Base-by-base conservation (phyloP, 1,140 invertebrate genomes). In the Drosophila miranda region DNA sequence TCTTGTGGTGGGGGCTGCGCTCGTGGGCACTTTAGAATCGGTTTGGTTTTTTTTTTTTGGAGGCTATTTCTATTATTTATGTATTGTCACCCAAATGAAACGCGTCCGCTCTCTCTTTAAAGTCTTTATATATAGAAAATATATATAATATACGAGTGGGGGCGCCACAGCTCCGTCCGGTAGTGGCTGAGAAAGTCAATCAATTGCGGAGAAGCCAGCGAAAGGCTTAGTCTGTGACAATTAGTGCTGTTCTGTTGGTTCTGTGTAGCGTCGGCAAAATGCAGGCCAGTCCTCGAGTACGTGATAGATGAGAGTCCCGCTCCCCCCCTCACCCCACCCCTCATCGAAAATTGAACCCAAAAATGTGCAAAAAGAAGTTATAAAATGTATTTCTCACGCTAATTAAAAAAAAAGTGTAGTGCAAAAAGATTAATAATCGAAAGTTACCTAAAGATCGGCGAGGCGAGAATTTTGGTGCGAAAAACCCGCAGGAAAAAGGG, bases 401-500 rank as follows among this genome's bases (percentile, higher is more conserved):
- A 86, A 86, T 86, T 76, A 84, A 77, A 66, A 16, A 16, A 16
- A 51, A 49, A 38, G 44, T 63, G 46, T 23, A 23, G 54, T 55
- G 64, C 50, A 63, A 80, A 61, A 55, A 16, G n/a, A 63, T 21
- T 19, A n/a, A n/a, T 80, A 80, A 84, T 84, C 86, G 61, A 80
- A 84, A 70, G 46, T 13, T 38, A 16, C 49, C 34, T 13, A 2
- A 38, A 13, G 6, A 34, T 13, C 23, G n/a, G 52, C 42, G 38
- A 60, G 48, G 1, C 21, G 3, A 52, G 41, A 34, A 46, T 57
- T 62, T 48, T 7, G 8, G 14, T 1, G 6, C 52, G 13, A 30
- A 64, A 58, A 57, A 53, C 38, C 43, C 42, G 21, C 30, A 7
- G 14, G 9, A 43, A 71, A 60, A 75, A 60, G 72, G 72, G 55